Evolutionary conservation across 2,113 vertebrate species (phyloP).

Genomic region (Oryzias woworae): DNA sequence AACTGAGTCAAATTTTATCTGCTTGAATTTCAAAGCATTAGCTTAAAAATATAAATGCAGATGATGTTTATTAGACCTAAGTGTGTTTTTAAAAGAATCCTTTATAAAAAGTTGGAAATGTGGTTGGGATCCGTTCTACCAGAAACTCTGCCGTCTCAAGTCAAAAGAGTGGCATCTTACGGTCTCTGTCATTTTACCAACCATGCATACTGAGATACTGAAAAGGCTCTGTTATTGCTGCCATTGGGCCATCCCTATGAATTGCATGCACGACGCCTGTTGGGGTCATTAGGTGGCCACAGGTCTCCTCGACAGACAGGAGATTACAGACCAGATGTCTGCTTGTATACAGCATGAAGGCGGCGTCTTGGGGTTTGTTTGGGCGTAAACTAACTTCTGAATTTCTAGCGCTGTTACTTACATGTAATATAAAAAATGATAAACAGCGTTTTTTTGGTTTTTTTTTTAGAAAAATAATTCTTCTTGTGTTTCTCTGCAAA

Average conservation of each 20-base stretch:
- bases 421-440: conserved; percentile 37
- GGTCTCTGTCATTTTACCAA: conserved; percentile 62
- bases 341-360: conserved; percentile 69
- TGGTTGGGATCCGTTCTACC: background rate
- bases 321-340: conserved; percentile 73
- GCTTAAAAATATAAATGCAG: background rate
- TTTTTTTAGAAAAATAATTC: conserved; percentile 24
- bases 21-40: background rate
- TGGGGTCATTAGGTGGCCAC: conserved; percentile 72
- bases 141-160: conserved; percentile 27
- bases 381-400: conserved; percentile 58
- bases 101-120: background rate
- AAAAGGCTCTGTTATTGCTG: conserved; percentile 64
- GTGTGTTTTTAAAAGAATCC: background rate
- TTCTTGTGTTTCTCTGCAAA: conserved; percentile 21
- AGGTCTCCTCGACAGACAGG: conserved; percentile 67
- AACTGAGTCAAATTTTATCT: background rate
- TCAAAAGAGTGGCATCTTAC: conserved; percentile 13
- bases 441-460: conserved; percentile 40
- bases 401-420: conserved; percentile 59
- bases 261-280: conserved; percentile 71
- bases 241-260: conserved; percentile 61
- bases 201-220: conserved; percentile 60
- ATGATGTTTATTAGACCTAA: background rate
- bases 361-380: conserved; percentile 68